Evolutionary conservation across 2,888 invertebrate species (phyloP).

Genomic region (Neoscelio sp.): DNA sequence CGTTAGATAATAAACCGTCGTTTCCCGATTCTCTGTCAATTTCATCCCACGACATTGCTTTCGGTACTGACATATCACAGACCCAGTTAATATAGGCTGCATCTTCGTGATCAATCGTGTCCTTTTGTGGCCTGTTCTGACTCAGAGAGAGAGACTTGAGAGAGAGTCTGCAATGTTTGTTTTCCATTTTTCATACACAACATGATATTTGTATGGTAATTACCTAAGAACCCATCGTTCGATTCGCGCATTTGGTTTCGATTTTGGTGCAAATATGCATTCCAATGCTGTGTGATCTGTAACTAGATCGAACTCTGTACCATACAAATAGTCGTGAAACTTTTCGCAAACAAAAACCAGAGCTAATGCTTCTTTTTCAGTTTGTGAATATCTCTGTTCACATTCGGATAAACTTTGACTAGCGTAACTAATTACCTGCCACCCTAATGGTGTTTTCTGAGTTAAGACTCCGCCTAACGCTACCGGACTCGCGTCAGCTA

Average conservation of each 20-base stretch:
- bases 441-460: constrained; percentile 69
- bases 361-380: constrained; percentile 69
- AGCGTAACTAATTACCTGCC: constrained; percentile 79
- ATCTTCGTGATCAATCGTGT: constrained; percentile 2
- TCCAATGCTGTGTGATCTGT: constrained; percentile 70
- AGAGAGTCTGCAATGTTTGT: constrained; percentile 30
- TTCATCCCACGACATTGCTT: background rate
- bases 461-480: constrained; percentile 75
- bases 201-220: constrained; percentile 12
- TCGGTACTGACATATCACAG: background rate
- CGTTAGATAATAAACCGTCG: background rate
- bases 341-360: constrained; percentile 66
- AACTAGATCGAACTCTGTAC: constrained; percentile 76
- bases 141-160: constrained; percentile 16
- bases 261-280: too few relatives aligned
- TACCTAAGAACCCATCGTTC: too few relatives aligned
- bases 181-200: constrained; percentile 34
- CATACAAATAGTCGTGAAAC: constrained; percentile 79
- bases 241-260: too few relatives aligned
- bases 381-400: constrained; percentile 73
- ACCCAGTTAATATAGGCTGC: constrained; percentile 6
- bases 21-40: constrained; percentile 7
- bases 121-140: background rate
- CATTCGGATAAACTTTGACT: constrained; percentile 76
- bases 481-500: constrained; percentile 78